phyloP scores from a whole-genome alignment of 2,888 invertebrate genomes.

The Protonemura montana region DNA sequence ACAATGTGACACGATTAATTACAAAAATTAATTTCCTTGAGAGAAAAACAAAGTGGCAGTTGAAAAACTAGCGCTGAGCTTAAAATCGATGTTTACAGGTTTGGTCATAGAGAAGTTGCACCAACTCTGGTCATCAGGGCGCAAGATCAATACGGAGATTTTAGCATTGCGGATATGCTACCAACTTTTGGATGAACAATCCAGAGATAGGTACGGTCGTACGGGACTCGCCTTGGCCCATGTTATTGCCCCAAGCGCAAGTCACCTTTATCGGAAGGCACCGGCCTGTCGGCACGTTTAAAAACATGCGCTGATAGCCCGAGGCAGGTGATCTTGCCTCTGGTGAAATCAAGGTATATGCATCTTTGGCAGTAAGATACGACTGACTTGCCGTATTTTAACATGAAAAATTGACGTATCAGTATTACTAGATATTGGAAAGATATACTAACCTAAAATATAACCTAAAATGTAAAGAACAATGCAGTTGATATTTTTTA shows the following conservation, averaged over 20 bases:
- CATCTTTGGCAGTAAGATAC: not conserved
- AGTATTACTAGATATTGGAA: not conserved
- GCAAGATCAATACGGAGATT: constrained; percentile 38
- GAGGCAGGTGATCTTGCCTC: not conserved
- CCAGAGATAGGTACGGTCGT: constrained; percentile 19
- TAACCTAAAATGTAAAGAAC: not conserved
- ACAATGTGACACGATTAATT: not conserved
- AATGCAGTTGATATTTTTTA: not conserved
- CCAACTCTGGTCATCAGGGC: constrained; percentile 23
- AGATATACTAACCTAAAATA: not conserved
- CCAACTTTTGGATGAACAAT: constrained; percentile 29
- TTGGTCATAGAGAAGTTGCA: constrained; percentile 32
- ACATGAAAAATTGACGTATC: not conserved
- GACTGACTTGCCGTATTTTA: not conserved
- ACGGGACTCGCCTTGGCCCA: not conserved
- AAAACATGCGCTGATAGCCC: not conserved
- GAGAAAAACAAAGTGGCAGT: not conserved
- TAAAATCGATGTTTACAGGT: constrained; percentile 32
- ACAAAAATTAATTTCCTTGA: not conserved
- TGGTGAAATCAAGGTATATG: not conserved
- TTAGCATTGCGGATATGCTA: constrained; percentile 39
- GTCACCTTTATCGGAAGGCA: not conserved
- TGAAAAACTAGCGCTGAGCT: not conserved
- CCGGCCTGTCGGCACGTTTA: not conserved
- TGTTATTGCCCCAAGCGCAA: not conserved